Evolutionary conservation across 92 coral and sea anemone genomes (phyloP).

Genomic region (Porites lobata): DNA sequence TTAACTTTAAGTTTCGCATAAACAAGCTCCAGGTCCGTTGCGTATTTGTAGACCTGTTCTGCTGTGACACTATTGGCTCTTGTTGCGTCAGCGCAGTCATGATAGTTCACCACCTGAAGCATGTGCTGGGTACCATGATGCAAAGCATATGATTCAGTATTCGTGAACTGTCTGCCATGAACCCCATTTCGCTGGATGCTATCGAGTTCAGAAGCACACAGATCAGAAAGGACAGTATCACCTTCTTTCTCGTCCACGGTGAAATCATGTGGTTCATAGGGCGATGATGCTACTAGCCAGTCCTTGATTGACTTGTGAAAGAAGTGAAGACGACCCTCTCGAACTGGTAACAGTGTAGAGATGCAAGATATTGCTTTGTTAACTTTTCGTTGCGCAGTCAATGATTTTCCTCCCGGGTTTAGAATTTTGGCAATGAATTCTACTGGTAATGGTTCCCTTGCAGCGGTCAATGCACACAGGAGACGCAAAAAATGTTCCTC

Average conservation of each 20-base stretch:
- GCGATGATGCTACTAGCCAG: conserved; percentile 34
- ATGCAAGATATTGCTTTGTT: conserved; percentile 41
- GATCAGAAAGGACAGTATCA: conserved; percentile 46
- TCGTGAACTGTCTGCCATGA: neutral
- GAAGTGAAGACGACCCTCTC: conserved; percentile 45
- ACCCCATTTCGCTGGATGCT: conserved; percentile 14
- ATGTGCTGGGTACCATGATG: conserved; percentile 41
- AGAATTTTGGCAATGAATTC: no score
- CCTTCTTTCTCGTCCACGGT: conserved; percentile 55
- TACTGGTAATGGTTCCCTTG: no score
- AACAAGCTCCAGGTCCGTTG: no score
- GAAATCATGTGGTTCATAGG: conserved; percentile 32
- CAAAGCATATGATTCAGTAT: conserved; percentile 22
- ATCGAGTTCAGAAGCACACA: conserved; percentile 32
- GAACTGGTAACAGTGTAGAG: conserved; percentile 60
- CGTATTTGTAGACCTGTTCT: no score
- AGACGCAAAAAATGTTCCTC: no score
- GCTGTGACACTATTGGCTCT: neutral
- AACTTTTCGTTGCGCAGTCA: neutral
- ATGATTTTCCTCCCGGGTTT: no score
- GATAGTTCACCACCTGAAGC: conserved; percentile 15
- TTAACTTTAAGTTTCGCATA: no score
- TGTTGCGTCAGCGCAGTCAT: neutral
- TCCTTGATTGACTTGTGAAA: conserved; percentile 76
- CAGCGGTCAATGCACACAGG: no score